A percentile compares a stretch with the other conserved stretches of the same genome.
Evolutionary conservation across 2,797 vertebrate species (phyloP).

Genomic region (Fistularia tabacaria): DNA sequence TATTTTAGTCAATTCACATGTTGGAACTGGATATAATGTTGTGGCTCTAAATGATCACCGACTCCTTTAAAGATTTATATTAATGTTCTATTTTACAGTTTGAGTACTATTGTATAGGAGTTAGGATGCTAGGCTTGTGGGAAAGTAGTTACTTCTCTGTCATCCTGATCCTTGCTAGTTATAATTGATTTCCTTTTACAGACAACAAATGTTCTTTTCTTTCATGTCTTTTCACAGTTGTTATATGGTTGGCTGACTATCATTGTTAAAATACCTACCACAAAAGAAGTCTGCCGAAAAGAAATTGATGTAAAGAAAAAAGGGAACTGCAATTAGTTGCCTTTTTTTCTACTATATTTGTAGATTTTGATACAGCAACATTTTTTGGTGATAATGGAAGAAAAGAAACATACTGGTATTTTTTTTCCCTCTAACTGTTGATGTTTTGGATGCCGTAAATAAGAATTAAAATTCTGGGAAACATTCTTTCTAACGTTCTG

Average conservation of each 20-base stretch:
- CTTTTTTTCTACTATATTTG: slow-evolving; percentile 40
- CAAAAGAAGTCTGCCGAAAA: too few relatives aligned
- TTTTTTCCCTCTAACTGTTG: slow-evolving; percentile 32
- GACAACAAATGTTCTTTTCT: slow-evolving; percentile 4
- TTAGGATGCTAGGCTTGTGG: slow-evolving; percentile 17
- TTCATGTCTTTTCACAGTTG: slow-evolving; percentile 25
- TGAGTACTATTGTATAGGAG: slow-evolving; percentile 16
- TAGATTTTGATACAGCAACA: slow-evolving; percentile 67
- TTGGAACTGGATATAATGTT: slow-evolving; percentile 11
- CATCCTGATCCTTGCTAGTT: slow-evolving; percentile 11
- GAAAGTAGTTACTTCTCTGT: slow-evolving; percentile 1
- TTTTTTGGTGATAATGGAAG: slow-evolving; percentile 21
- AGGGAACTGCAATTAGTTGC: slow-evolving; percentile 44
- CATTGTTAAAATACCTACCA: slow-evolving; percentile 3
- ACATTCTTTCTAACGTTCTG: not conserved
- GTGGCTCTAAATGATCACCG: slow-evolving; percentile 14
- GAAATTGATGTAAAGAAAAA: slow-evolving; percentile 8
- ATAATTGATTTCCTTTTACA: not conserved
- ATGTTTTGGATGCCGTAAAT: slow-evolving; percentile 60
- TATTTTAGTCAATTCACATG: slow-evolving; percentile 48
- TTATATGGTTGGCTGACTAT: slow-evolving; percentile 9
- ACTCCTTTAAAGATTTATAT: slow-evolving; percentile 34
- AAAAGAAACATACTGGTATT: slow-evolving; percentile 12
- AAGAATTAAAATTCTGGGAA: slow-evolving; percentile 60
- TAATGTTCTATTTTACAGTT: slow-evolving; percentile 32